phyloP scores from a whole-genome alignment of 2,888 invertebrate species.

The Invenusta paracnida region DNA sequence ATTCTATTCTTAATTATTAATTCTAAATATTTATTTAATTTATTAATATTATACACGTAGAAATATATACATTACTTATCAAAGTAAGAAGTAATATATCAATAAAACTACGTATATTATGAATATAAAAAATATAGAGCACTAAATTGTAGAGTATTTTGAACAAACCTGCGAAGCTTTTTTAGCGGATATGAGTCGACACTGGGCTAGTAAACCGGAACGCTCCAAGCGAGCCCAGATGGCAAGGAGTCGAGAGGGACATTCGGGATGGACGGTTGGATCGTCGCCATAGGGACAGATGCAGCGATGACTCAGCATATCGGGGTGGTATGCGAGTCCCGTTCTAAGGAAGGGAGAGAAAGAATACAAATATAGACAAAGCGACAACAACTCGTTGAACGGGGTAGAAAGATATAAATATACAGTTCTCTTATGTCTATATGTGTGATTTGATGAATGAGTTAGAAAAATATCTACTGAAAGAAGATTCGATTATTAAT shows the following conservation, averaged over 20 bases:
- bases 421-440: too few species aligned
- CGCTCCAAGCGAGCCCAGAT: constrained; percentile 88
- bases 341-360: constrained; percentile 44
- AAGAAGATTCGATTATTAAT: too few species aligned
- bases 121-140: background rate
- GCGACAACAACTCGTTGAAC: too few species aligned
- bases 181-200: constrained; percentile 64
- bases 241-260: constrained; percentile 88
- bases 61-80: too few species aligned
- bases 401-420: too few species aligned
- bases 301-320: constrained; percentile 95
- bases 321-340: constrained; percentile 84
- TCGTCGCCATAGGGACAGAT: constrained; percentile 82
- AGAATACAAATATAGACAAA: too few species aligned
- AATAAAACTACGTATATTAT: background rate
- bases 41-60: too few species aligned
- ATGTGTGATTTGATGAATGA: too few species aligned
- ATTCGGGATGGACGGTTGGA: constrained; percentile 78
- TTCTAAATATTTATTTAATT: too few species aligned
- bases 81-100: too few species aligned
- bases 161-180: constrained; percentile 69
- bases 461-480: too few species aligned
- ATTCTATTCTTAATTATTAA: too few species aligned
- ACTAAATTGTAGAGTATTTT: background rate
- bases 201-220: constrained; percentile 79